Conservation (phyloP, 2,888 invertebrate species). For the Falcaria lacertinaria region DNA sequence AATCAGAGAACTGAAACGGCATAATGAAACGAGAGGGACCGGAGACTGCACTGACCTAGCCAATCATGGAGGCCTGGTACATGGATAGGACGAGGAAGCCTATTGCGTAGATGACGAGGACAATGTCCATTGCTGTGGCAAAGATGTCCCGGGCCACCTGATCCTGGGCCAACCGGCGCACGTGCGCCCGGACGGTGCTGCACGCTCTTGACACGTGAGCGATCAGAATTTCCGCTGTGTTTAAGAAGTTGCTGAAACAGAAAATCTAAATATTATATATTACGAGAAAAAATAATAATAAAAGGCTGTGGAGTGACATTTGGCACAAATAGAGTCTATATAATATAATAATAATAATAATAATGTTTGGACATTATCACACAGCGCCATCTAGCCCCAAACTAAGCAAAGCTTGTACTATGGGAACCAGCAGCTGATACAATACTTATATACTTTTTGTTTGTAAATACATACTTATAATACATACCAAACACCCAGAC, state of each 20-base stretch:
- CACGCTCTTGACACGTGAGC: constrained; percentile 26
- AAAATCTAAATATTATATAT: not conserved
- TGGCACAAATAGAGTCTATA: too few relatives aligned
- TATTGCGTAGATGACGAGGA: constrained; percentile 54
- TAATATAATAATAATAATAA: too few relatives aligned
- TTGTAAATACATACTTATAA: too few relatives aligned
- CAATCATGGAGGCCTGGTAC: constrained; percentile 42
- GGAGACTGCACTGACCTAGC: constrained; percentile 6
- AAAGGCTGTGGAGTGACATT: too few relatives aligned
- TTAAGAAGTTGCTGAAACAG: constrained; percentile 33
- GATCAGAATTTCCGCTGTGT: constrained; percentile 31
- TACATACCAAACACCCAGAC: too few relatives aligned
- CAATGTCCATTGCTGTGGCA: constrained; percentile 49
- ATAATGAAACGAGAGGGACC: constrained; percentile 4
- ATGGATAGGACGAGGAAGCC: constrained; percentile 57
- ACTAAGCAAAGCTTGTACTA: too few relatives aligned
- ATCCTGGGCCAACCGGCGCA: constrained; percentile 33
- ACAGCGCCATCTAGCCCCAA: too few relatives aligned
- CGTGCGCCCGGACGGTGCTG: constrained; percentile 18
- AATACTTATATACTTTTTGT: too few relatives aligned
- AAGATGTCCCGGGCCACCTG: constrained; percentile 44
- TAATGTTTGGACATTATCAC: too few relatives aligned
- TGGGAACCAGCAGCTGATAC: too few relatives aligned
- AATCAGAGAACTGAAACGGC: not conserved
- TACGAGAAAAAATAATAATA: too few relatives aligned